Evolutionary conservation across 2,888 invertebrate genomes (phyloP), one percentile per base, ranked within the genome.

Genomic region (Ectobius pallidus): DNA sequence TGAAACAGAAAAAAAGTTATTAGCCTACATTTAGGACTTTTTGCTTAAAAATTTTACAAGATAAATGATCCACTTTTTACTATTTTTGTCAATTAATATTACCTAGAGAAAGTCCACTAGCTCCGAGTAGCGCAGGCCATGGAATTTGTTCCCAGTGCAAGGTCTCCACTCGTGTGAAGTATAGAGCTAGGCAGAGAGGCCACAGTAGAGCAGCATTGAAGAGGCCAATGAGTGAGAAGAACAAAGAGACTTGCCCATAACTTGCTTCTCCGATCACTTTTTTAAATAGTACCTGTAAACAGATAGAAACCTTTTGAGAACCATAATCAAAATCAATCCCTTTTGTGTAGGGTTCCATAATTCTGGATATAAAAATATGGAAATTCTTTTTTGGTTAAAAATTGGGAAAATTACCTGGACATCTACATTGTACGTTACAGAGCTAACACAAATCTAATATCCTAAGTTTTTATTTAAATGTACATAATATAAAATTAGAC

Each of bases 201-300:
- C 97, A 97, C 79, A 97, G 86, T 73, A 97, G 85, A 6, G 93
- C 87, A 20, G 94, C 92, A 83, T 96, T 96, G 81, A 96, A 88
- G 77, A 96, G 86, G 63, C 97, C 97, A 79, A 98, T 88, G 34
- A 95, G 89, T 0, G 96, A 93, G 85, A 97, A 96, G 84, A 97
- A 96, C 77, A 98, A 85, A 1, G 97, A 95, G 71, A 96, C 92
- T 85, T 97, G 96, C 3, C 95, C 96, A 73, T 93, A 91, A 73
- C 93, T 94, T 74, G 96, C 95, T 80, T 96, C 95, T 16, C 97
- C 97, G 85, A 97, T 92, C 77, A 96, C 92, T 85, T 95, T 95
- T 80, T 95, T 93, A 85, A 97, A 97, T 80, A 96, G 88, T 79
- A 98, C 97, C 95, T 97, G 81, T n/a, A 75, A 76, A 49, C 34